phyloP scores from a whole-genome alignment of 2,888 invertebrate species.

The Heliconius ethilla region DNA sequence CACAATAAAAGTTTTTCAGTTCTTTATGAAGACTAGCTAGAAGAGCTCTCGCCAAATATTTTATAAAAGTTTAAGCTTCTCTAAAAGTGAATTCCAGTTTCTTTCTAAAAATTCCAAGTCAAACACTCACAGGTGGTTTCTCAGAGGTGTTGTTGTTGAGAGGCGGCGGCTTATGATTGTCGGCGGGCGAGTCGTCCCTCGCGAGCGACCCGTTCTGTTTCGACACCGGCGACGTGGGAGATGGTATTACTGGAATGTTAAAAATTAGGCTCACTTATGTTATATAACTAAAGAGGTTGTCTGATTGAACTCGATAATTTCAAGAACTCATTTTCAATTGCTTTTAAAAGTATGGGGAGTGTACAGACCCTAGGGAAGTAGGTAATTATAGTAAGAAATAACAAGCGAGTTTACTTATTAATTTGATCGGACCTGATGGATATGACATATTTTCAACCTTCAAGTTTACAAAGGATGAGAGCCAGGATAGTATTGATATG shows the following conservation, averaged over 20 bases:
- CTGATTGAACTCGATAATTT: background rate
- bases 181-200: constrained; percentile 50
- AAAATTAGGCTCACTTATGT: background rate
- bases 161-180: constrained; percentile 46
- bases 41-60: background rate
- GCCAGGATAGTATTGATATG: too few relatives aligned
- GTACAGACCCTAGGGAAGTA: too few relatives aligned
- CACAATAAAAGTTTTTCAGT: too few relatives aligned
- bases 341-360: too few relatives aligned
- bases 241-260: constrained; percentile 52
- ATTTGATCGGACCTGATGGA: too few relatives aligned
- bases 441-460: too few relatives aligned
- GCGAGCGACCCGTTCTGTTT: constrained; percentile 65
- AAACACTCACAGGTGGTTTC: constrained; percentile 60
- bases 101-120: background rate
- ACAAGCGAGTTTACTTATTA: too few relatives aligned
- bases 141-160: constrained; percentile 67
- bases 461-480: too few relatives aligned
- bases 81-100: background rate
- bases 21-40: background rate
- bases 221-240: constrained; percentile 50
- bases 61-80: background rate
- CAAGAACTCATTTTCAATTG: too few relatives aligned
- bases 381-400: too few relatives aligned
- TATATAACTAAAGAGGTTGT: background rate